Evolutionary conservation across 2,888 invertebrate species (phyloP).

Genomic region (Serrognathus titanus): DNA sequence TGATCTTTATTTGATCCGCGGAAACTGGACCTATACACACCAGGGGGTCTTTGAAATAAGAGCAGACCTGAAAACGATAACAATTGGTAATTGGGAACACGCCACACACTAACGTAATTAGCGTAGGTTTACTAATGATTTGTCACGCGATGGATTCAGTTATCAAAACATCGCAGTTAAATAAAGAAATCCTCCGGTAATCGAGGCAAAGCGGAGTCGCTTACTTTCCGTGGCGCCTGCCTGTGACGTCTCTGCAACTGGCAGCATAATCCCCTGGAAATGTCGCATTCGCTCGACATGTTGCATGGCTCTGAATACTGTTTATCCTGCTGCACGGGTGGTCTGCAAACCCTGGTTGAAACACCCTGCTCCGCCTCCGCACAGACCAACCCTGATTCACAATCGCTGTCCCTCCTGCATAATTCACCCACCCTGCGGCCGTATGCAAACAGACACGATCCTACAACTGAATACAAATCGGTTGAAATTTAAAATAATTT

Average conservation of each 20-base stretch:
- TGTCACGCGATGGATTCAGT: no score
- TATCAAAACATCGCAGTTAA: no score
- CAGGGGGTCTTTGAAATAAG: conserved; percentile 87
- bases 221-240: conserved; percentile 78
- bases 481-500: no score
- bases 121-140: no score
- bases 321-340: conserved; percentile 72
- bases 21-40: conserved; percentile 85
- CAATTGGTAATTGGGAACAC: background rate
- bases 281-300: conserved; percentile 81
- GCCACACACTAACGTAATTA: background rate
- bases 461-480: conserved; percentile 49
- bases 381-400: conserved; percentile 79
- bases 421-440: conserved; percentile 79
- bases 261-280: conserved; percentile 81
- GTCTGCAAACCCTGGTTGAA: conserved; percentile 69
- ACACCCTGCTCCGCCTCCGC: conserved; percentile 65
- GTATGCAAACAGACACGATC: conserved; percentile 65
- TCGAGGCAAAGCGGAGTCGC: conserved; percentile 9
- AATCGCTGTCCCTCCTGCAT: conserved; percentile 79
- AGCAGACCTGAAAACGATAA: conserved; percentile 63
- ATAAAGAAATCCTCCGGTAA: background rate
- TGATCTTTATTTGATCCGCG: conserved; percentile 65
- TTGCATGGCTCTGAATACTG: conserved; percentile 82
- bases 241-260: conserved; percentile 82